phyloP scores from a whole-genome alignment of 1,140 invertebrate genomes.

The Copidosoma floridanum region DNA sequence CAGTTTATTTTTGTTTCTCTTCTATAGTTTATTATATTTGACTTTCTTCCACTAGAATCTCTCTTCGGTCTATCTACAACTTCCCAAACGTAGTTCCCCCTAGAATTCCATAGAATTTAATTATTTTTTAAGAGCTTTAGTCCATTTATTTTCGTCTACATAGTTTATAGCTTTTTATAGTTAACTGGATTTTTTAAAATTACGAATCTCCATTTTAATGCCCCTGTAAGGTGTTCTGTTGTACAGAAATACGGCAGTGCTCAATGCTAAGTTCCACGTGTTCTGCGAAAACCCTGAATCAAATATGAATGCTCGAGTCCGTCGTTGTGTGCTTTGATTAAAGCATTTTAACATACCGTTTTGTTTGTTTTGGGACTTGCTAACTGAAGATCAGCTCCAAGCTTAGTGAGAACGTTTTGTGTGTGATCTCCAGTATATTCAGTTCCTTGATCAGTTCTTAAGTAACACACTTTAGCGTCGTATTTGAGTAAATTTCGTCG shows the following conservation, averaged over 20 bases:
- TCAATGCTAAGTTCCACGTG: constrained; percentile 45
- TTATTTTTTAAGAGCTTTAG: constrained; percentile 27
- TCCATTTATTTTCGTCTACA: constrained; percentile 15
- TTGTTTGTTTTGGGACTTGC: constrained; percentile 35
- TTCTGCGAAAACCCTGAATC: constrained; percentile 32
- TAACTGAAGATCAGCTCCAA: constrained; percentile 18
- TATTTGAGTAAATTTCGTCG: too few relatives aligned
- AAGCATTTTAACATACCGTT: too few relatives aligned
- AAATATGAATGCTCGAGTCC: constrained; percentile 45
- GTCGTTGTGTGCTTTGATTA: too few relatives aligned
- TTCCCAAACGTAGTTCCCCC: constrained; percentile 13
- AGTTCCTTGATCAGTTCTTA: constrained; percentile 24
- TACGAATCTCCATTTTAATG: constrained; percentile 27
- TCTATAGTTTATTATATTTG: constrained; percentile 3
- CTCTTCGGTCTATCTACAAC: constrained; percentile 3
- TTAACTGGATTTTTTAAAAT: too few relatives aligned
- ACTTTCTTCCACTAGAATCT: not conserved
- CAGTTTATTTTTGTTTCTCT: not conserved
- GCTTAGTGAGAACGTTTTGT: constrained; percentile 13
- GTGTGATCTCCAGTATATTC: constrained; percentile 24
- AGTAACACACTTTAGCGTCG: too few relatives aligned
- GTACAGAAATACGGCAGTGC: constrained; percentile 35
- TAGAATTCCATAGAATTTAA: constrained; percentile 8
- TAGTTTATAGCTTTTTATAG: not conserved
- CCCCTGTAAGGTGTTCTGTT: constrained; percentile 36